Base-by-base conservation (phyloP, 2,888 invertebrate species). In the Plemyria rubiginata region DNA sequence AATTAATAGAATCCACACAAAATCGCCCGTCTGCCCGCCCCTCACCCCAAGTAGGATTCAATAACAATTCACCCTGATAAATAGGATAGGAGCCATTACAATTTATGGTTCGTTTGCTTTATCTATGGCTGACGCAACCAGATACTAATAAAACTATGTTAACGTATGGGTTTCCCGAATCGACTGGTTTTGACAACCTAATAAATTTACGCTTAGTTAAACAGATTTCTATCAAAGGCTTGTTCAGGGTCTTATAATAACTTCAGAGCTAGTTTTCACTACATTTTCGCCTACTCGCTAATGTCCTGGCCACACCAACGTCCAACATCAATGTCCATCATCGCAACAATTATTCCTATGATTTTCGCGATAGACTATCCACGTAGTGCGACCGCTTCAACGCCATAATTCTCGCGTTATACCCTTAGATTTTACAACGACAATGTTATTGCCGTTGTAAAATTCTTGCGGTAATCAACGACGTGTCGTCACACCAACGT, bases 71-170 rank as follows among this genome's bases (percentile, higher is more conserved):
- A 65, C 63, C 62, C 77, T 81, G 84, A 85, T 85, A 84, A 82
- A 86, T 84, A 82, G 80, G 72, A 79, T 76, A 75, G 82, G 75
- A 74, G 73, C 82, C 81, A 82, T 85, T 82, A 83, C 82, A 79
- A 85, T 85, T 86, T 86, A 86, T 85, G 85, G 82, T 72, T 79
- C 74, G 81, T 78, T 79, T 81, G 80, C 76, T 82, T 83, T 85
- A 84, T 85, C 82, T 82, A 69, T 66, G 68, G 63, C 70, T 79
- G 79, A 72, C 74, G 78, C 73, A 67, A 78, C 76, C 74, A 71
- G 77, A 79, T 77, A 76, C 78, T 79, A 77, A 75, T 79, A 79
- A 78, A 76, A 76, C 52, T 66, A 66, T 61, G 66, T 67, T 70
- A 68, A 64, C 59, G 55, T 56, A 62, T 51, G 54, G 62, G n/a